Conservation (phyloP, 2,113 vertebrate species). For the Ictalurus punctatus region DNA sequence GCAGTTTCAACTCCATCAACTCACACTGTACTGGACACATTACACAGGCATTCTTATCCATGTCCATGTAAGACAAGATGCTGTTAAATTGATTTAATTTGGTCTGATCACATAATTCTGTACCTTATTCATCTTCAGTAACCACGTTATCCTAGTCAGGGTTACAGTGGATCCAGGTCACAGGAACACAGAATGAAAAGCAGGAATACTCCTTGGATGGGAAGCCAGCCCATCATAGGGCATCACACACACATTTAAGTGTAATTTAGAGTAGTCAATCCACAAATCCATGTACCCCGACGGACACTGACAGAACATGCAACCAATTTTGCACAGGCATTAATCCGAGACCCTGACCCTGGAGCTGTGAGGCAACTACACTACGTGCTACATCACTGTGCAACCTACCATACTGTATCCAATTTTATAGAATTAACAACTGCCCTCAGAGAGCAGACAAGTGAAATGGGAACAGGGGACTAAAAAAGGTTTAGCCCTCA, state of each 20-base stretch:
- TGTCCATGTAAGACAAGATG: not conserved
- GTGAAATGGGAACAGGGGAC: constrained; percentile 45
- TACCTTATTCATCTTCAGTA: not conserved
- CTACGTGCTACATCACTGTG: not conserved
- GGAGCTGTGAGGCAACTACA: not conserved
- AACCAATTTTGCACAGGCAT: not conserved
- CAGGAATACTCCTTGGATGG: not conserved
- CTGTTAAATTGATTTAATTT: not conserved
- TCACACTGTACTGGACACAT: not conserved
- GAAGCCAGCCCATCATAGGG: not conserved
- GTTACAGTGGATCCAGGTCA: not conserved
- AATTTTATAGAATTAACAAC: not conserved
- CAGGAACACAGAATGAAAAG: not conserved
- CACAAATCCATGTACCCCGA: not conserved
- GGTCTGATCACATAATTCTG: not conserved
- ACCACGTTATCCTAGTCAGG: not conserved
- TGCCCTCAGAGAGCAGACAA: constrained; percentile 38
- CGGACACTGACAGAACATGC: not conserved
- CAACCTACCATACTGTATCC: not conserved
- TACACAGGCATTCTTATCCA: not conserved
- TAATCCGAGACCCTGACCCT: not conserved
- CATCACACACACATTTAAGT: not conserved
- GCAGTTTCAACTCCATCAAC: not conserved
- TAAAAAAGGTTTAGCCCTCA: constrained; percentile 44
- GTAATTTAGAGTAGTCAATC: not conserved